Base-by-base conservation (phyloP, 1,140 invertebrate species). In the Aphelinus certus region DNA sequence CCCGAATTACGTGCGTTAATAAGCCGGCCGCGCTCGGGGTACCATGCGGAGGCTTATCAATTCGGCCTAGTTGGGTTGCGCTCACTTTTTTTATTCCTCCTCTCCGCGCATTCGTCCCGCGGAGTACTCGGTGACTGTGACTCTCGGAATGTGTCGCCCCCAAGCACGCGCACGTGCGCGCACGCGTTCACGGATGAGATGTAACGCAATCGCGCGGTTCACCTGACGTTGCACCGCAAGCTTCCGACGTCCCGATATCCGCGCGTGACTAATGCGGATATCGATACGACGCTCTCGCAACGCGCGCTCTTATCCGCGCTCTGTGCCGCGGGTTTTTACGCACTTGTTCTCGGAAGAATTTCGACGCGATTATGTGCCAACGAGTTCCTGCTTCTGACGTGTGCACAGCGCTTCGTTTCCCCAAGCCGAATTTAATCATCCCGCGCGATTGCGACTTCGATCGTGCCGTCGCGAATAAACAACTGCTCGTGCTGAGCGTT, bases 1-100 rank as follows among this genome's bases (percentile, higher is more conserved):
- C 68, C 68, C n/a, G 46, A 71, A 61, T 71, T 61, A 7, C 46
- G 45, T 46, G 46, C 10, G 62, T 9, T 64, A 64, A 7, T 66
- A 42, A 68, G 58, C 47, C n/a, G 66, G 6, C 55, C 66, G 45
- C 55, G 58, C 58, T 58, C 46, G 55, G 55, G 26, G 26, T 26
- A 26, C 0, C 26, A 26, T 26, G 26, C 26, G 61, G 42, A 48
- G 58, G 46, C 48, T 61, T 71, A 71, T 62, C 62, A 71, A 61
- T 62, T 62, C 53, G 68, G 7, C 48, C 68, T 48, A 71, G 68
- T 71, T 71, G n/a, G 26, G 26, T 26, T 26, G 26, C 26, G 26
- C 26, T 26, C 26, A 26, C 26, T 26, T 26, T 26, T 26, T 26
- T 26, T 26, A 26, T 26, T 26, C 26, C 26, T 26, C 26, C 26